Base-by-base conservation (phyloP, 2,888 invertebrate genomes). In the Cephus pygmeus region DNA sequence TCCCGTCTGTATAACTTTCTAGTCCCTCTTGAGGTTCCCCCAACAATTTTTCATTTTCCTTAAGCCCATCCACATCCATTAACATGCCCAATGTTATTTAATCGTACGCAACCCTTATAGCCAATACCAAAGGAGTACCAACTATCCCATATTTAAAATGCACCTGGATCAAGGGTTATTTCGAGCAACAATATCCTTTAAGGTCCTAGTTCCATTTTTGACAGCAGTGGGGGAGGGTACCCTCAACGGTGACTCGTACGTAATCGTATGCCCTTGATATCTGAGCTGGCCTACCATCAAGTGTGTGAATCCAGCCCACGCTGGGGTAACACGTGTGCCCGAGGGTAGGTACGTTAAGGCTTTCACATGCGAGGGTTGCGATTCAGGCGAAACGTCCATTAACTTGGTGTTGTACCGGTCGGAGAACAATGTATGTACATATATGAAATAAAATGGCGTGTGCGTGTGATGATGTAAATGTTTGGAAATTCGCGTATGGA, bases 291-390 rank as follows among this genome's bases (percentile, higher is more conserved):
- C 56, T 56, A 56, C 23, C 56, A 56, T 9, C 9, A 56, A 56
- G 2, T 56, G 9, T 56, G 56, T 23, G 56, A 56, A 56, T 56
- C 56, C 56, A 23, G 23, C 56, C 23, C 56, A 56, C 2, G 56
- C 56, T 56, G 56, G 56, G 23, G 9, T 56, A 56, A 56, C 56
- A 56, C 56, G 56, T 56, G 56, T 23, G 56, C 56, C 56, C 56
- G 9, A 56, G 56, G 23, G 9, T 56, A 56, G 56, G 23, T 56
- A 23, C 15, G 23, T 56, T 78, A 79, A 81, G 81, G 80, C 81
- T 80, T 80, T 83, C 76, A 76, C 78, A 79, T 83, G 82, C 83
- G 80, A 84, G 81, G 82, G 76, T 76, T 76, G 76, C 76, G 76
- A 81, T 83, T 69, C 80, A 76, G 75, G 68, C 33, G 69, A 79